Base-by-base conservation (phyloP, 2,113 vertebrate genomes). In the Heteronetta atricapilla region DNA sequence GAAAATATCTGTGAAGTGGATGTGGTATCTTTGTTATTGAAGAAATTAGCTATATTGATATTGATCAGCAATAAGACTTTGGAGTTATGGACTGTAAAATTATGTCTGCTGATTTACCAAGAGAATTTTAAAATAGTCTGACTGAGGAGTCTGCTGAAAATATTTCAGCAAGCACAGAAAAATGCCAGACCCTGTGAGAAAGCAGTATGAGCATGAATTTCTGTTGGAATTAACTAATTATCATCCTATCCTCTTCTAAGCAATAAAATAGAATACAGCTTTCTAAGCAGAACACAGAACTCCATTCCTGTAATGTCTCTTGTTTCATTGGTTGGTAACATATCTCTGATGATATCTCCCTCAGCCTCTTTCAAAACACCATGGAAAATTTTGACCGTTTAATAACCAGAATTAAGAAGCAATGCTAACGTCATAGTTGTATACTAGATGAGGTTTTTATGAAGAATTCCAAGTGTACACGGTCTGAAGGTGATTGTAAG, bases 11-110 rank as follows among this genome's bases (percentile, higher is more conserved):
- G 6, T n/a, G 10, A 29, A 69, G 20, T 62, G 19, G 26, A 12
- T 23, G 88, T 76, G 52, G 55, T 78, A 10, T 67, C 78, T 55
- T 87, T 88, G 15, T 50, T 23, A 50, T 50, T 33, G 84, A 83
- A 42, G 68, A 87, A 26, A 63, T n/a, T 74, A 67, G 29, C 56
- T 68, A 68, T 84, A 87, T 82, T 85, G 81, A 94, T 89, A 87
- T 82, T 87, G 81, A 94, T 87, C 62, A 52, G 28, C 6, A 25
- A 77, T 19, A 33, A 48, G n/a, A 48, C 18, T 84, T 36, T 82
- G 56, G 14, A 15, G 34, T 11, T 26, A 89, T 90, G 86, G 31
- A 22, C 31, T 74, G 63, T 68, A 88, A 82, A 84, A 48, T 20
- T 58, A 26, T 59, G 31, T 12, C 20, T 33, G 53, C 52, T 90